Evolutionary conservation across 1,140 invertebrate genomes (phyloP), one percentile per base, ranked within the genome.

Genomic region (Spodoptera litura): DNA sequence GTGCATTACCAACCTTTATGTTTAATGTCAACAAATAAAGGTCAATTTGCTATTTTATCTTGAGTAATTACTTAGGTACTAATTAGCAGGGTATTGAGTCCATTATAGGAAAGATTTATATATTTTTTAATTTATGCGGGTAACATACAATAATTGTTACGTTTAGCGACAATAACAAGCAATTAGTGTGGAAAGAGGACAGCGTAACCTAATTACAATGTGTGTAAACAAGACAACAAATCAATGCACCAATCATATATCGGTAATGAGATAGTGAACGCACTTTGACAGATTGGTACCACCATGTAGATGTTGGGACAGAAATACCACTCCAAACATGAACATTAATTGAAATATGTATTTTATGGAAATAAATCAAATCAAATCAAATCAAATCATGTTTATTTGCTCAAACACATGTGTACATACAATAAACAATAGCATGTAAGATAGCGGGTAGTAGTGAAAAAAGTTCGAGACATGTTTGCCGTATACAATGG

Each of bases 211-310:
- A 52, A 5, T 27, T 27, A 2, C 25, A 13, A 20, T 53, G 4
- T 25, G 64, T 27, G 64, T 51, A 52, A 68, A 53, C 64, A 68
- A 68, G 64, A 68, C 64, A 68, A 68, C 49, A 68, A 31, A 68
- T 68, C 49, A 53, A 68, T 68, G 64, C 64, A 68, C 51, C 49
- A 12, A 53, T 53, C 49, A 20, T 13, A 25, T 20, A 68, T 68
- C 20, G 25, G 38, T 68, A 53, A 53, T 68, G 25, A 53, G 25
- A 68, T 53, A 68, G 64, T 52, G 64, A 68, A 53, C 44, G 64
- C 64, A 52, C 44, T 68, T 68, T 68, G 64, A 53, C 64, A 68
- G 64, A 27, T 53, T 13, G 20, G 2, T 2, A 15, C 49, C 44
- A 53, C 20, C 20, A 51, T 13, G 9, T 3, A 52, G 15, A 0